Evolutionary conservation across 2,113 vertebrate species (phyloP).

Genomic region (Tapirus terrestris): DNA sequence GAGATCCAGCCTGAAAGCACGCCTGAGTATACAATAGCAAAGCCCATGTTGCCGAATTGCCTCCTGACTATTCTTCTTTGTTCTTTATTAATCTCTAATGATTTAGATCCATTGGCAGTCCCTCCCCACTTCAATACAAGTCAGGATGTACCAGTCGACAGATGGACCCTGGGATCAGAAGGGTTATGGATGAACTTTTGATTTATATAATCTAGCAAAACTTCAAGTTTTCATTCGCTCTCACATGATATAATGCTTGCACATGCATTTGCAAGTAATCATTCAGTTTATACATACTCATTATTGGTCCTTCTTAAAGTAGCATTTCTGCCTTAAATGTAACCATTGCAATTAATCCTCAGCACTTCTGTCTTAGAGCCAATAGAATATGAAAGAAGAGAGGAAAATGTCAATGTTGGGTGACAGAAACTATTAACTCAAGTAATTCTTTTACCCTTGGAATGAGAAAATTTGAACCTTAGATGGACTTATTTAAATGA

Average conservation of each 20-base stretch:
- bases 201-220: background rate
- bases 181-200: background rate
- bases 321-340: background rate
- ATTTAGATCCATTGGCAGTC: background rate
- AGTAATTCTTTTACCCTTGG: background rate
- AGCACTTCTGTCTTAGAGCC: background rate
- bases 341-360: background rate
- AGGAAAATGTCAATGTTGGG: background rate
- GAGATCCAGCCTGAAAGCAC: background rate
- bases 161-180: background rate
- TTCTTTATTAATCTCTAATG: background rate
- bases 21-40: rapidly evolving
- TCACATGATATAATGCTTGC: background rate
- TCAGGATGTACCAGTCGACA: background rate
- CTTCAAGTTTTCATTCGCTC: background rate
- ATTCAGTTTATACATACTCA: background rate
- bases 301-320: background rate
- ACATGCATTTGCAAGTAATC: background rate
- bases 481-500: background rate
- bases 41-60: background rate
- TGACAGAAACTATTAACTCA: constrained; percentile 10
- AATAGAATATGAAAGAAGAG: background rate
- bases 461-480: background rate
- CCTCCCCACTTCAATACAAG: background rate
- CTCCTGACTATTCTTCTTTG: background rate